Conservation (phyloP, 2,888 invertebrate genomes). For the Penaeus monodon region DNA sequence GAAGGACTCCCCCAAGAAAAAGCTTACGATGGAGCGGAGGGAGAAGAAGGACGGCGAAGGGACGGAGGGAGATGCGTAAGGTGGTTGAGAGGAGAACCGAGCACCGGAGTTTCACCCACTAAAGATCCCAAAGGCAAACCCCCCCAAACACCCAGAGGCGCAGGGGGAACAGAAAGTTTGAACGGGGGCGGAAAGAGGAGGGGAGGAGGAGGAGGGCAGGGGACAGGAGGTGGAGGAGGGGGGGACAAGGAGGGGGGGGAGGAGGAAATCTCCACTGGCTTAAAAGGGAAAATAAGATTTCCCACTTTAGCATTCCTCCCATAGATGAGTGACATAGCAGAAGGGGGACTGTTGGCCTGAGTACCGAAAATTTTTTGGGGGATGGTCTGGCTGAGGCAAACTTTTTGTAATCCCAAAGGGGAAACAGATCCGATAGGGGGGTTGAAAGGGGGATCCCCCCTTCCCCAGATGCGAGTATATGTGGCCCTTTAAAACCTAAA, state of each 20-base stretch:
- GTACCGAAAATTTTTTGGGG: constrained; percentile 25
- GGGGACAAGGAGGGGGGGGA: not conserved
- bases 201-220: not conserved
- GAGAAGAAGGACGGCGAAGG: constrained; percentile 49
- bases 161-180: constrained; percentile 8
- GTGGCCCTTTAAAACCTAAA: constrained; percentile 38
- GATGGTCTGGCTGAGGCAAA: constrained; percentile 33
- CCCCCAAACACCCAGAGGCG: not conserved
- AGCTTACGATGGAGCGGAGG: constrained; percentile 34
- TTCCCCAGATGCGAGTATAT: constrained; percentile 7
- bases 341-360: constrained; percentile 27
- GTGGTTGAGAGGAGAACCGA: not conserved
- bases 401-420: constrained; percentile 6
- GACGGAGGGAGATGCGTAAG: constrained; percentile 24
- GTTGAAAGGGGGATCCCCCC: constrained; percentile 14
- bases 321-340: constrained; percentile 35
- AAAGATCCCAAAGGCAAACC: not conserved
- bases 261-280: not conserved
- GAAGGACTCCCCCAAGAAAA: constrained; percentile 70
- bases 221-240: constrained; percentile 9
- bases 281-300: constrained; percentile 42
- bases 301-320: constrained; percentile 28
- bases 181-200: not conserved
- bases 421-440: constrained; percentile 18
- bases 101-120: not conserved